A percentile compares a stretch with the other conserved stretches of the same genome.
Conservation (phyloP, 2,888 invertebrate genomes). For the Philhelius pedissequus region DNA sequence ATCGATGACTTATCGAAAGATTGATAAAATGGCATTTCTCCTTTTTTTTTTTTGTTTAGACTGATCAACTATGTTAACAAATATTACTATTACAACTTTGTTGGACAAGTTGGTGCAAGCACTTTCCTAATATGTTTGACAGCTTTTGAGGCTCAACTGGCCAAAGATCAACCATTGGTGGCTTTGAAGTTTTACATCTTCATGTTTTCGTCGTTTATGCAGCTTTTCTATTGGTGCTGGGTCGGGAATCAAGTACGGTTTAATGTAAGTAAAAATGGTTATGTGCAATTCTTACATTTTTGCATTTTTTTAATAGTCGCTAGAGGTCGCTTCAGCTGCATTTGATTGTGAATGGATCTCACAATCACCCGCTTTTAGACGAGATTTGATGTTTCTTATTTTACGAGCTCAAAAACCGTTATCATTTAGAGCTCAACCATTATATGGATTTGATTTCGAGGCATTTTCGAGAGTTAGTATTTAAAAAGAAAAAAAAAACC, state of each 20-base stretch:
- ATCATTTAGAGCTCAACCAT: slow-evolving; percentile 72
- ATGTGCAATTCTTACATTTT: background rate
- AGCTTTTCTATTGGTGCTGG: slow-evolving; percentile 74
- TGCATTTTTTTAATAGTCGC: slow-evolving; percentile 69
- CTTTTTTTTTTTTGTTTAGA: slow-evolving; percentile 30
- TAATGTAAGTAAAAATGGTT: slow-evolving; percentile 69
- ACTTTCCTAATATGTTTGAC: slow-evolving; percentile 74
- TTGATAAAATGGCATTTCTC: no score
- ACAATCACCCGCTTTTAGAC: slow-evolving; percentile 69
- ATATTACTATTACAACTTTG: slow-evolving; percentile 71
- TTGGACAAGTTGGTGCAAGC: slow-evolving; percentile 73
- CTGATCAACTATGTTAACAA: slow-evolving; percentile 70
- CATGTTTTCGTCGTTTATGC: slow-evolving; percentile 71
- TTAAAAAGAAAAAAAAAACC: background rate
- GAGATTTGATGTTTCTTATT: slow-evolving; percentile 73
- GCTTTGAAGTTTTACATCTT: slow-evolving; percentile 73
- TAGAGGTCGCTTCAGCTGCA: slow-evolving; percentile 72
- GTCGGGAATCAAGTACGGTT: slow-evolving; percentile 72
- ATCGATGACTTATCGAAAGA: no score
- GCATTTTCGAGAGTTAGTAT: slow-evolving; percentile 73
- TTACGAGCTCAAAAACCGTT: slow-evolving; percentile 73
- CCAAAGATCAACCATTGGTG: slow-evolving; percentile 71
- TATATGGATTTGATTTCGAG: slow-evolving; percentile 72
- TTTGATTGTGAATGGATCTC: slow-evolving; percentile 73
- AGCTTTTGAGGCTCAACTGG: slow-evolving; percentile 73